Evolutionary conservation across 2,113 vertebrate species (phyloP), one percentile per base, ranked within the genome.

Genomic region (Charadrius vociferus): DNA sequence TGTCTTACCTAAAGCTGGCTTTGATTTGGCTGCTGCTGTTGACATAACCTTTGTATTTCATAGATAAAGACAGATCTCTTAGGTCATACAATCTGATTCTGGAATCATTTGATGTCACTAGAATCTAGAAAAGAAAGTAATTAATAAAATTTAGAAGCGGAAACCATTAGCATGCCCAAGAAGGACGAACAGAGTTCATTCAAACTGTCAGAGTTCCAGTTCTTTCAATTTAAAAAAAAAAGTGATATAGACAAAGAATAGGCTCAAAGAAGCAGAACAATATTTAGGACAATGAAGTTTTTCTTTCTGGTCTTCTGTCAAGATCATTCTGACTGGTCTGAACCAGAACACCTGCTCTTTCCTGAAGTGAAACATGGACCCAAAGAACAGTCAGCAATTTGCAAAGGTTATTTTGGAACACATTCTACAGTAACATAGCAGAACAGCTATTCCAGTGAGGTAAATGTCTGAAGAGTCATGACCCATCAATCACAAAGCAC

Each of bases 1-100:
- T 34, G 16, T 73, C 95, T 98, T 98, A 99, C 99, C 99, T 99
- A 98, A 99, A 99, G 97, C 99, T 99, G 63, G 99, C 99, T 98
- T 99, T 99, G 96, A 99, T 99, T 97, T 99, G 99, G 97, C 99
- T 99, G 98, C 99, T 99, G 98, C 99, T 99, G 98, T 99, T 99
- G 90, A 99, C 99, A 65, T 99, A 99, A 86, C 99, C 99, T 96
- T 99, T 99, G 98, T 99, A 99, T 79, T 99, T 99, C 99, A 99
- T 99, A 43, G 99, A 99, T 32, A 99, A 95, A 82, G 99, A 99
- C 93, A 99, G 98, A 98, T 99, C 99, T 98, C 99, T 98, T 90
- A 99, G 97, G 97, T 99, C 99, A 86, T 99, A 99, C 27, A 99
- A 97, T 63, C 99, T 98, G 96, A 99, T 99, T 94, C 99, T 99